Conservation (phyloP, 2,113 vertebrate species). For the Todiramphus chloris region DNA sequence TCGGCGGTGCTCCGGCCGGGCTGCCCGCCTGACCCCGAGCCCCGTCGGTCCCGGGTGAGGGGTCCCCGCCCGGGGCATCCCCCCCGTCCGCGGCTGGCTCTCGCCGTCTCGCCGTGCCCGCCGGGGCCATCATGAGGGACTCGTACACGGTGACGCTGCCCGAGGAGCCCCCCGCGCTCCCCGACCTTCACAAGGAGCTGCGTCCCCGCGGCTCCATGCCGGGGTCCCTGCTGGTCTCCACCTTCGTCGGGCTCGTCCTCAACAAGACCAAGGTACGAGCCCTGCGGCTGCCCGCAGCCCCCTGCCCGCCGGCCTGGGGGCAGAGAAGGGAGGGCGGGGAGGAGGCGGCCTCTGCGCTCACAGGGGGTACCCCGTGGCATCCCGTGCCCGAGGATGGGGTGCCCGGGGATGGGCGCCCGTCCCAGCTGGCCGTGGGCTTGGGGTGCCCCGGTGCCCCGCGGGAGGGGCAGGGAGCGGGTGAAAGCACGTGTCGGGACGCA, state of each 20-base stretch:
- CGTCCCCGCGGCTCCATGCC: conserved; percentile 76
- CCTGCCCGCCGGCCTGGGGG: neutral
- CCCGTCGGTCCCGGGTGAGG: neutral
- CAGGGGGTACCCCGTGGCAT: fast-evolving
- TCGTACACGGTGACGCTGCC: conserved; percentile 89
- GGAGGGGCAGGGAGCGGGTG: neutral
- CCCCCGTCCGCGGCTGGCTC: neutral
- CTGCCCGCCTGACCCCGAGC: neutral
- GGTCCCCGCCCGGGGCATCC: neutral
- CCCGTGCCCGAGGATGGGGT: neutral
- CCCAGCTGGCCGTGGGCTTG: fast-evolving
- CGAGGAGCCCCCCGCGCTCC: conserved; percentile 82
- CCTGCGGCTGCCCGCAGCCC: neutral
- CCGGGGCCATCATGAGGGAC: conserved; percentile 79
- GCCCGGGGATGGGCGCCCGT: neutral
- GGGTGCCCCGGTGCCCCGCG: neutral
- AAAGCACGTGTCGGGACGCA: neutral
- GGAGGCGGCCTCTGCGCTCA: neutral
- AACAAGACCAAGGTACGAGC: conserved; percentile 92
- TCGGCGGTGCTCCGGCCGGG: neutral
- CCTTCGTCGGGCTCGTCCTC: conserved; percentile 92
- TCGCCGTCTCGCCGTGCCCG: neutral
- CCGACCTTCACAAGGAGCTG: conserved; percentile 79
- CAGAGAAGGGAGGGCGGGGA: neutral
- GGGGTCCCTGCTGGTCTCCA: conserved; percentile 88